Evolutionary conservation across 2,888 invertebrate species (phyloP).

Genomic region (Hirtodrosophila histrioides): DNA sequence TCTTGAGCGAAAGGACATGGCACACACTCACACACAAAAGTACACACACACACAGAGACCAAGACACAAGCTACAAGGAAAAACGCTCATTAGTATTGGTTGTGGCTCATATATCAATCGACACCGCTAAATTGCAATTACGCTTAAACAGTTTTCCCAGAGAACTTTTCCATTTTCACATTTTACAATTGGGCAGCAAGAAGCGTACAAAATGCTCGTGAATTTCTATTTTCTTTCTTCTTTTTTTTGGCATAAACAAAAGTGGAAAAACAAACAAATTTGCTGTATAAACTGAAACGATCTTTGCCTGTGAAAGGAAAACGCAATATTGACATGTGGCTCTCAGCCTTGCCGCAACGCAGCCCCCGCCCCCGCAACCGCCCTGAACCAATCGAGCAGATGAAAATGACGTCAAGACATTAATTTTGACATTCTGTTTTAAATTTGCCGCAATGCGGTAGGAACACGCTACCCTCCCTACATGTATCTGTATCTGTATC

Average conservation of each 20-base stretch:
- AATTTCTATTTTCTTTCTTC: conserved; percentile 24
- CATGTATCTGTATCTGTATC: too few species aligned
- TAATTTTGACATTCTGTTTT: conserved; percentile 71
- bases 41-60: not conserved
- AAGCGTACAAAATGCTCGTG: conserved; percentile 51
- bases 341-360: conserved; percentile 4
- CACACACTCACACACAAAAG: not conserved
- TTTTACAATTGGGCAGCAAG: conserved; percentile 29
- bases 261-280: conserved; percentile 64
- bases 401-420: conserved; percentile 74
- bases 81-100: conserved; percentile 13
- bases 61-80: conserved; percentile 25
- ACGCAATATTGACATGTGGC: conserved; percentile 78
- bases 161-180: conserved; percentile 15
- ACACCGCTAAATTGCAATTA: conserved; percentile 40
- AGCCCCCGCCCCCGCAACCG: not conserved
- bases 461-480: conserved; percentile 1
- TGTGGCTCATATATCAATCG: conserved; percentile 37
- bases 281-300: conserved; percentile 35
- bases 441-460: conserved; percentile 56
- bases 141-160: conserved; percentile 24
- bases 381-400: conserved; percentile 24
- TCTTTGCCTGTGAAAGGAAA: conserved; percentile 53
- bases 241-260: conserved; percentile 71
- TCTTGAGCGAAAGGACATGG: conserved; percentile 84